A percentile compares a stretch with the other conserved stretches of the same genome.
phyloP scores from a whole-genome alignment of 1,140 invertebrate genomes.

The Acromyrmex charruanus region DNA sequence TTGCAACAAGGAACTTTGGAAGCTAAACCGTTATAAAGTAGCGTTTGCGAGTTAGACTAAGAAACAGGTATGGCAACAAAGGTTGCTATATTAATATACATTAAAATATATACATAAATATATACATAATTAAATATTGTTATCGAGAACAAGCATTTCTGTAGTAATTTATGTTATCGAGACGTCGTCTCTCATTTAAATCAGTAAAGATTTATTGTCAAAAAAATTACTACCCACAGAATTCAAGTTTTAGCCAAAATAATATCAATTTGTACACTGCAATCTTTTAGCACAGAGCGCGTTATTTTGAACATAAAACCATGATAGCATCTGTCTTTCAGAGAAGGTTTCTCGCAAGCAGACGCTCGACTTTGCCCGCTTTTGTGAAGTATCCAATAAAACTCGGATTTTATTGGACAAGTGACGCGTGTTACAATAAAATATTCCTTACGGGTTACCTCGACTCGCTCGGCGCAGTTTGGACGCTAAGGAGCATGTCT shows the following conservation, averaged over 20 bases:
- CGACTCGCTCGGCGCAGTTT: neutral
- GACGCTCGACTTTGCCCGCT: constrained; percentile 50
- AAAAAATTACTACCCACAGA: neutral
- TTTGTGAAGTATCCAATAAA: constrained; percentile 69
- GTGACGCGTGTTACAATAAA: constrained; percentile 28
- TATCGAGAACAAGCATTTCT: neutral
- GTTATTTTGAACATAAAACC: constrained; percentile 23
- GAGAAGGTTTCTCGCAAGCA: neutral
- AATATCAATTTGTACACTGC: neutral
- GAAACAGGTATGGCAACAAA: neutral
- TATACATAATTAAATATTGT: neutral
- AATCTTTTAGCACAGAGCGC: constrained; percentile 12
- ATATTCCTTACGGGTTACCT: constrained; percentile 52
- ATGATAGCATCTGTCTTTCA: constrained; percentile 29
- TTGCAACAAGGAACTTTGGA: constrained; percentile 70
- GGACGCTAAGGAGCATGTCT: neutral
- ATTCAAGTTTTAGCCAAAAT: constrained; percentile 11
- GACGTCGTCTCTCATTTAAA: neutral
- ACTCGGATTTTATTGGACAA: constrained; percentile 67
- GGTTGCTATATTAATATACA: neutral
- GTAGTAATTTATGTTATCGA: neutral
- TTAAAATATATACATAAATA: neutral
- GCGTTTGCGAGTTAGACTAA: constrained; percentile 19
- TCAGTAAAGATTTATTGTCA: neutral
- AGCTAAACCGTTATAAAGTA: constrained; percentile 43